A percentile compares a stretch with the other conserved stretches of the same genome.
These are phyloP conservation scores for Nasonia vitripennis DNA, from an alignment of 1,140 invertebrate species.

Conservation along the genomic window DNA sequence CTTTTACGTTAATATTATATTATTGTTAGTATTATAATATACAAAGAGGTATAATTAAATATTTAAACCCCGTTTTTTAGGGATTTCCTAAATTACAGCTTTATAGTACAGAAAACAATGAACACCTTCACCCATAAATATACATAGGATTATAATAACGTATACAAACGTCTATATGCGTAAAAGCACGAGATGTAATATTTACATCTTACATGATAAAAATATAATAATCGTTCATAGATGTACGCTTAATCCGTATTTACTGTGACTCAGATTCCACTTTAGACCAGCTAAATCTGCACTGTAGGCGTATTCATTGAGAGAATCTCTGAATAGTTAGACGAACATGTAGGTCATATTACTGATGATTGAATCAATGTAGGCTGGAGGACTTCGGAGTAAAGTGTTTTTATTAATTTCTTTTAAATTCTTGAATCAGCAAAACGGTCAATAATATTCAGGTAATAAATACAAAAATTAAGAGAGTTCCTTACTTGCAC, in stretches of 20 bases:
- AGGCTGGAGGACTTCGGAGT: too few relatives aligned
- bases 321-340: too few relatives aligned
- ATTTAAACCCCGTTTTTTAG: neutral
- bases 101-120: neutral
- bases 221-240: too few relatives aligned
- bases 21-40: slow-evolving; percentile 20
- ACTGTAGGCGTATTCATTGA: too few relatives aligned
- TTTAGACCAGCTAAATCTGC: too few relatives aligned
- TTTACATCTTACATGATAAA: neutral
- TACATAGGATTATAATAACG: neutral
- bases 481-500: slow-evolving; percentile 83
- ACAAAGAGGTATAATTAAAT: neutral
- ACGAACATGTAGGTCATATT: too few relatives aligned
- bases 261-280: too few relatives aligned
- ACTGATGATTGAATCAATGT: too few relatives aligned
- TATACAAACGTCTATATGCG: neutral
- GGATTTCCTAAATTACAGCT: slow-evolving; percentile 2
- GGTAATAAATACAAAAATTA: slow-evolving; percentile 37
- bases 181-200: too few relatives aligned
- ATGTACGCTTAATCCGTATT: too few relatives aligned
- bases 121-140: slow-evolving; percentile 6
- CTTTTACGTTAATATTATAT: slow-evolving; percentile 18
- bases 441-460: too few relatives aligned
- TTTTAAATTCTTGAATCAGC: neutral
- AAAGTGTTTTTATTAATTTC: too few relatives aligned